A percentile compares a stretch with the other conserved stretches of the same genome.
phyloP scores from a whole-genome alignment of 2,888 invertebrate species.

The Drosophila yooni region DNA sequence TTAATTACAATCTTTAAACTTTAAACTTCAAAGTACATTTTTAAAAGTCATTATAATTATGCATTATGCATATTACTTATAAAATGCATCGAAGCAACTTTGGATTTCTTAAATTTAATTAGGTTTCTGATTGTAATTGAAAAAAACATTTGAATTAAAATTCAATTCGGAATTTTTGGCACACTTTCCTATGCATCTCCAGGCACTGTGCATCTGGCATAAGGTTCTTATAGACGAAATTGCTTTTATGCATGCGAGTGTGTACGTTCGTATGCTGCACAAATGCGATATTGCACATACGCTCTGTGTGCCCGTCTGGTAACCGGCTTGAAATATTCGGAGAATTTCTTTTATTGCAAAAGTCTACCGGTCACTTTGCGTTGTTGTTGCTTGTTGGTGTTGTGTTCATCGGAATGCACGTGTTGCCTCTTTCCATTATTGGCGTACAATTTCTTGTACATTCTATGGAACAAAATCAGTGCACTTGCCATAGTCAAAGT shows the following conservation, averaged over 20 bases:
- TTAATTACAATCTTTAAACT: not conserved
- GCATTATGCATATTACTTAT: not conserved
- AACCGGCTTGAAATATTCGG: conserved; percentile 68
- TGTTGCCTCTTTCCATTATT: conserved; percentile 61
- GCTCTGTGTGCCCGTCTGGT: conserved; percentile 45
- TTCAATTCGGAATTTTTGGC: not conserved
- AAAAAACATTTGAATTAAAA: not conserved
- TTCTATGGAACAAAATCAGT: conserved; percentile 59
- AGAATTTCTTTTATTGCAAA: conserved; percentile 74
- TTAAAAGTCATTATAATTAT: not conserved
- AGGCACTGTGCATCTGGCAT: conserved; percentile 48
- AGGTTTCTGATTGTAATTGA: not conserved
- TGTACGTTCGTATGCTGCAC: conserved; percentile 18
- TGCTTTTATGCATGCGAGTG: conserved; percentile 40
- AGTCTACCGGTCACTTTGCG: conserved; percentile 58
- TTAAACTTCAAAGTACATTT: not conserved
- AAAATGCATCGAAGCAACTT: not conserved
- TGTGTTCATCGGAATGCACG: conserved; percentile 47
- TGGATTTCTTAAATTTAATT: not conserved
- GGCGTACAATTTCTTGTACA: conserved; percentile 62
- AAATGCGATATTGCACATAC: conserved; percentile 58
- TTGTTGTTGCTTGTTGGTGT: conserved; percentile 31
- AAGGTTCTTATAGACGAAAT: conserved; percentile 71
- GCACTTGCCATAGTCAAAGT: conserved; percentile 20
- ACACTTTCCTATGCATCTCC: conserved; percentile 35